Conservation (phyloP, 2,797 vertebrate genomes). For the Clamator glandarius region DNA sequence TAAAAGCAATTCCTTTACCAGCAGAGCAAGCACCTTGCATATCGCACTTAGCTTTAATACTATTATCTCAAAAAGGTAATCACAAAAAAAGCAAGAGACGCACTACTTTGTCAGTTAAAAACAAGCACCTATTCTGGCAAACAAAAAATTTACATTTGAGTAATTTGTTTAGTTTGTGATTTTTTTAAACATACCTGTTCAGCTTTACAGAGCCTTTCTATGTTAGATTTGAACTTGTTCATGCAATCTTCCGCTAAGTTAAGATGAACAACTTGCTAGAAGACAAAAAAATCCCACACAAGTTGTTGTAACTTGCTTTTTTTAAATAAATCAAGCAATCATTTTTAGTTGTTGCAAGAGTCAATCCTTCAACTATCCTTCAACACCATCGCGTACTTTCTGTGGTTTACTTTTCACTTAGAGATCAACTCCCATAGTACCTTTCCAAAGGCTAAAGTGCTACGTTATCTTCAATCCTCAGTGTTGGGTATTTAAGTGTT, state of each 20-base stretch:
- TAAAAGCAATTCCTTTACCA: not conserved
- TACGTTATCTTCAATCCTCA: not conserved
- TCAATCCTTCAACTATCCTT: not conserved
- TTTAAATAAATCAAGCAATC: not conserved
- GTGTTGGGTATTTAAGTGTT: no score
- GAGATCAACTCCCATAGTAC: not conserved
- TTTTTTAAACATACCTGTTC: constrained; percentile 86
- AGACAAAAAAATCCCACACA: constrained; percentile 4
- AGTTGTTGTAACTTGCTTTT: not conserved
- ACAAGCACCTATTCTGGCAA: not conserved
- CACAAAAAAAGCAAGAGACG: not conserved
- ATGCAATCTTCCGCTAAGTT: constrained; percentile 95
- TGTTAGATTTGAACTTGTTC: constrained; percentile 84
- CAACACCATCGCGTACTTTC: not conserved
- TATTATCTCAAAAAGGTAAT: not conserved
- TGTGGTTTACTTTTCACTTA: not conserved
- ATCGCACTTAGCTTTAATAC: not conserved
- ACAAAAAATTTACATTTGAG: not conserved
- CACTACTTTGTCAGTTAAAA: not conserved
- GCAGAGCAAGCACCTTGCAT: not conserved
- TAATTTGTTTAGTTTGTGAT: not conserved
- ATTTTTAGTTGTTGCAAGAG: not conserved
- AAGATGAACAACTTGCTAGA: constrained; percentile 92
- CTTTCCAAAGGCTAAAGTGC: not conserved
- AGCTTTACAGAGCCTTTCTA: constrained; percentile 95